Evolutionary conservation across 2,888 invertebrate genomes (phyloP).

Genomic region (Trichogramma evanescens): DNA sequence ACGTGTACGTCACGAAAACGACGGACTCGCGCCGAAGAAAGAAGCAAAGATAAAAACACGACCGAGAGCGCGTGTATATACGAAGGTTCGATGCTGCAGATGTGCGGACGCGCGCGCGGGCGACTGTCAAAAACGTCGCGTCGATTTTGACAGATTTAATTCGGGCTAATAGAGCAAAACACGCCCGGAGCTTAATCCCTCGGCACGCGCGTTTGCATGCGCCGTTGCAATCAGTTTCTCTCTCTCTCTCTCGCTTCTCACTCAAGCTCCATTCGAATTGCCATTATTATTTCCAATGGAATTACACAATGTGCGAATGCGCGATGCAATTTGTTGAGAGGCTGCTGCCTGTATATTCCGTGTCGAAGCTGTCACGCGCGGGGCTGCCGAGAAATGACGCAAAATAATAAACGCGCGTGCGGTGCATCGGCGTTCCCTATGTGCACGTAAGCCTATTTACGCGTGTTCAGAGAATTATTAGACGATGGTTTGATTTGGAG

Average conservation of each 20-base stretch:
- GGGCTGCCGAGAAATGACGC: background rate
- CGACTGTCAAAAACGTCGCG: slow-evolving; percentile 1
- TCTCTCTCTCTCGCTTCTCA: background rate
- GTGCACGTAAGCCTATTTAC: background rate
- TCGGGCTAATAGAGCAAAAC: background rate
- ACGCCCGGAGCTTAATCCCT: background rate
- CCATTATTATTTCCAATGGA: slow-evolving; percentile 23
- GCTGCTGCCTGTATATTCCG: background rate
- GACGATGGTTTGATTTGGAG: background rate
- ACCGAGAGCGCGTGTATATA: slow-evolving; percentile 4
- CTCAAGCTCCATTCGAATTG: background rate
- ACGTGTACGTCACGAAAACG: too few relatives aligned
- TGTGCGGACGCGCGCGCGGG: background rate
- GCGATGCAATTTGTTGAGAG: slow-evolving; percentile 19
- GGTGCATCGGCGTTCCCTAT: background rate
- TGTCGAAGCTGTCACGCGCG: background rate
- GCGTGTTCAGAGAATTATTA: background rate
- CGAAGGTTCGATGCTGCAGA: background rate
- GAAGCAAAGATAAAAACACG: too few relatives aligned
- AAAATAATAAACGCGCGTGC: background rate
- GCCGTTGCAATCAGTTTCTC: background rate
- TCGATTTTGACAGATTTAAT: background rate
- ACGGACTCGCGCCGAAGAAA: too few relatives aligned
- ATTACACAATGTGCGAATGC: slow-evolving; percentile 20
- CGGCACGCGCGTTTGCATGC: too few relatives aligned